Evolutionary conservation across 2,797 vertebrate species (phyloP), one percentile per base, ranked within the genome.

Genomic region (Apodemus agrarius): DNA sequence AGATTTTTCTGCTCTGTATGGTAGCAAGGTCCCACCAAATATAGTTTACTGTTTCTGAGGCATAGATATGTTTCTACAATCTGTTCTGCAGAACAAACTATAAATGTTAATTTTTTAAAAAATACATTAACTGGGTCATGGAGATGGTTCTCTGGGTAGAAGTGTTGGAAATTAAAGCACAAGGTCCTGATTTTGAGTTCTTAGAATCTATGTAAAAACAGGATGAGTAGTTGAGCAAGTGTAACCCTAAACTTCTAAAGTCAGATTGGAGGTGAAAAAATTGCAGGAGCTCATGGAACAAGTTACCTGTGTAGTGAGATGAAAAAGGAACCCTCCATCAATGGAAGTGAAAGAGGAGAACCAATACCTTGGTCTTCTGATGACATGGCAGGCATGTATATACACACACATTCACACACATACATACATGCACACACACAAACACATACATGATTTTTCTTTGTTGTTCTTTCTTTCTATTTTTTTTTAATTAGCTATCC

Each of bases 1-100:
- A 90, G 17, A 94, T 67, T 79, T 92, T 65, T 96, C 74, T 82
- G 97, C 69, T 88, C 96, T 95, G 65, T 94, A 96, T 95, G 93
- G 96, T 93, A 96, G 96, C 43, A 97, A 61, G 92, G 78, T 52
- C 43, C 17, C 63, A 16, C 26, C 57, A 96, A 43, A 95, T 65
- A 85, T 6, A 89, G 80, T 96, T 97, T 98, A 86, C 80, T 94
- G 34, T 46, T 6, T 67, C 95, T 93, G 59, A 95, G 82, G 76
- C 46, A 84, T 11, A 34, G 4, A 6, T n/a, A 0, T 49, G 13
- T 22, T 13, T 88, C 95, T 16, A 78, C n/a, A 94, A 96, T 97
- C 29, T 93, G 40, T 40, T 95, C 49, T 72, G 63, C 22, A 81
- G 92, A 93, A 52, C 24, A n/a, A n/a, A 12, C 0, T 22, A 90